Conservation (phyloP, 2,113 vertebrate species). For the Ploceus nigricollis region DNA sequence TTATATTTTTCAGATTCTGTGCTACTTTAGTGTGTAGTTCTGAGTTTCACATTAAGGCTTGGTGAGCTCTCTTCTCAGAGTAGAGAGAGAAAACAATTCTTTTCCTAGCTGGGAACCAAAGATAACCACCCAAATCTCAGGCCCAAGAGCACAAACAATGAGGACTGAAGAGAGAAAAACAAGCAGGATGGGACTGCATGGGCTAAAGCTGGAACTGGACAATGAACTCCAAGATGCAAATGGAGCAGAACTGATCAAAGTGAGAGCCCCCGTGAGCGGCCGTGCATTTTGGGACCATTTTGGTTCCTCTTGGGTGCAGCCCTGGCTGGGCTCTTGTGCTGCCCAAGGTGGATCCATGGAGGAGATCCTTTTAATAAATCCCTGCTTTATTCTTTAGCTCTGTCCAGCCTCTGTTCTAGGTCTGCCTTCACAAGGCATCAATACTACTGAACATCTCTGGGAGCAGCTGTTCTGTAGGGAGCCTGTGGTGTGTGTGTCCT, state of each 20-base stretch:
- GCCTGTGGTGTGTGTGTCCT: background rate
- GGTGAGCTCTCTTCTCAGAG: background rate
- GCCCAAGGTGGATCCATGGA: background rate
- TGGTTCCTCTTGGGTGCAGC: background rate
- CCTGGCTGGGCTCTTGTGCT: background rate
- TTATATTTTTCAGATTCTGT: background rate
- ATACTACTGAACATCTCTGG: background rate
- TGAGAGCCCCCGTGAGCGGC: fast-evolving
- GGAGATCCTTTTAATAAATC: background rate
- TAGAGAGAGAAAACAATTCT: background rate
- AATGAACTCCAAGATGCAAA: background rate
- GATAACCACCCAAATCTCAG: background rate
- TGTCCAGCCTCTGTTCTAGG: background rate
- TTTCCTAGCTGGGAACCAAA: background rate
- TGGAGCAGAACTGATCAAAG: background rate
- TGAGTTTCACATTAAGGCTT: background rate
- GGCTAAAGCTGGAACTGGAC: too few species aligned
- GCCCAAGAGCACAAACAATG: background rate
- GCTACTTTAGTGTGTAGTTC: background rate
- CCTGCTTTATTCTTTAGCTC: background rate
- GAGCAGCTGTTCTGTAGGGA: background rate
- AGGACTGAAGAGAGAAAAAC: background rate
- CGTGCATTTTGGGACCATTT: background rate
- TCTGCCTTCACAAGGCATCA: background rate
- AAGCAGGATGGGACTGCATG: background rate